These are phyloP conservation scores for Papilio protenor DNA, from an alignment of 2,888 invertebrate species.

Conservation along the genomic window DNA sequence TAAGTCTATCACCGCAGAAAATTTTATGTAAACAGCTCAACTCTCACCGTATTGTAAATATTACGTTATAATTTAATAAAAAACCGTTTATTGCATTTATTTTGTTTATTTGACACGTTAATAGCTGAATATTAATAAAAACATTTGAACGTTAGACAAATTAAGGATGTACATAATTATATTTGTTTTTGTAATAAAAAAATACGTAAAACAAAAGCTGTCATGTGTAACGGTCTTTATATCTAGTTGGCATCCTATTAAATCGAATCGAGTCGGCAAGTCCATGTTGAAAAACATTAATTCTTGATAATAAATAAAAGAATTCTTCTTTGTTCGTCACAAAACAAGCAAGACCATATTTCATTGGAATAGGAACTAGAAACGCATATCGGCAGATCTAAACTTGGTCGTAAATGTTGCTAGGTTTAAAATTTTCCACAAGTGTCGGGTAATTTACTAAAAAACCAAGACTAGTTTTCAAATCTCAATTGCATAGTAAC, in stretches of 20 bases:
- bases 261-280: neutral
- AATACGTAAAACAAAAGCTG: neutral
- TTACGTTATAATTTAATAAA: neutral
- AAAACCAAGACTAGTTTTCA: neutral
- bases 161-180: no score
- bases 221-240: constrained; percentile 8
- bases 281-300: constrained; percentile 25
- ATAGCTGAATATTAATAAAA: no score
- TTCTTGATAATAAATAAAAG: constrained; percentile 35
- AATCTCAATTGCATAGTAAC: neutral
- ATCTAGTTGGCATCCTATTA: constrained; percentile 7
- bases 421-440: neutral
- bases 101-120: no score
- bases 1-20: neutral
- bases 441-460: neutral
- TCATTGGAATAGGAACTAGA: constrained; percentile 37
- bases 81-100: no score
- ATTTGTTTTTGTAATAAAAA: neutral
- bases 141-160: no score
- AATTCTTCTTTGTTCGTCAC: constrained; percentile 34
- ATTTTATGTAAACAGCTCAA: neutral
- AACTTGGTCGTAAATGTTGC: constrained; percentile 25
- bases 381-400: constrained; percentile 40
- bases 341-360: constrained; percentile 37
- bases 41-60: neutral